Evolutionary conservation across 2,797 vertebrate species (phyloP), one percentile per base, ranked within the genome.

Genomic region (Siniperca scherzeri): DNA sequence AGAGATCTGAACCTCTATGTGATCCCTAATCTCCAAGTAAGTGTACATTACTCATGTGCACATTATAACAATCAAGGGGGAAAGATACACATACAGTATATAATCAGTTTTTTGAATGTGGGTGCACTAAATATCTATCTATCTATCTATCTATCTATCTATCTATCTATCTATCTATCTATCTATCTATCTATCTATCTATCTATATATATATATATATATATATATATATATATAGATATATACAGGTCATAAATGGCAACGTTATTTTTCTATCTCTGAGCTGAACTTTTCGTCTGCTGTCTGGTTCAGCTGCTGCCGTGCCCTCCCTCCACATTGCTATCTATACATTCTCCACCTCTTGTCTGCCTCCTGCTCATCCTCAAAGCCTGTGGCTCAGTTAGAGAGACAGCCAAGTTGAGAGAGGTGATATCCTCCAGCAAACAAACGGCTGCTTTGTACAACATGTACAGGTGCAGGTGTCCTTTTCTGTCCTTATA

Each of bases 391-490:
- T 2, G 25, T 61, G 79, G 87, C 81, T 91, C 78, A 46, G 85
- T 89, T 55, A 59, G 71, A 72, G 46, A 91, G 81, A 90, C 89
- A 90, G 83, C 56, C 82, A 56, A 79, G 87, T 81, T 84, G 82
- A 86, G 76, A 82, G 89, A 90, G 81, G 89, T 81, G 88, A 92
- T 82, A 90, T 91, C 90, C 83, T 87, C 70, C 85, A 80, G 90
- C 86, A 92, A 93, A 93, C 89, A 93, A 91, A 83, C 27, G n/a
- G 61, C 77, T 77, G 82, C 87, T 91, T 93, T 87, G 88, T 83
- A 87, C 90, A 87, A 80, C 85, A 74, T 85, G 88, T 85, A n/a
- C n/a, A n/a, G n/a, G 12, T 25, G 10, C 22, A 46, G 33, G 22
- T 56, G n/a, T 55, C 19, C 14, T 55, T 50, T 40, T 27, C 13